Conservation (phyloP, 2,888 invertebrate genomes). For the Acronicta alni region DNA sequence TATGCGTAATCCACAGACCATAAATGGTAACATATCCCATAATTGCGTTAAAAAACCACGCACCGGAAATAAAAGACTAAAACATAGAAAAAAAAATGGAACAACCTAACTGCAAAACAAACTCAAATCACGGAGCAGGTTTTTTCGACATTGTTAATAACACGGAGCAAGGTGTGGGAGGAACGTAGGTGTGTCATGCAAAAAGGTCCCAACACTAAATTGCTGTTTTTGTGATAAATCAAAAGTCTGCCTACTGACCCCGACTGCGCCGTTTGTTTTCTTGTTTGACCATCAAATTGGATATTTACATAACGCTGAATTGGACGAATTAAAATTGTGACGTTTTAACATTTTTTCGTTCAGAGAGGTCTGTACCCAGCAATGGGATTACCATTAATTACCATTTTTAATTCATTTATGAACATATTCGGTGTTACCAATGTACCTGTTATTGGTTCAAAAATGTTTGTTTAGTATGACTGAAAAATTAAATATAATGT, state of each 20-base stretch:
- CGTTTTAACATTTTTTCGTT: slow-evolving; percentile 30
- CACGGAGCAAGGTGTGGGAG: slow-evolving; percentile 59
- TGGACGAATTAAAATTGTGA: slow-evolving; percentile 46
- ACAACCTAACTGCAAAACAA: slow-evolving; percentile 54
- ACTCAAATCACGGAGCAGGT: slow-evolving; percentile 63
- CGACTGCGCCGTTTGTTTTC: slow-evolving; percentile 54
- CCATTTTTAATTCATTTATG: too few relatives aligned
- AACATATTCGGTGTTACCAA: too few relatives aligned
- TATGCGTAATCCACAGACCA: not conserved
- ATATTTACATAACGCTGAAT: slow-evolving; percentile 65
- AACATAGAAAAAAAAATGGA: slow-evolving; percentile 35
- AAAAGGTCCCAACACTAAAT: slow-evolving; percentile 65
- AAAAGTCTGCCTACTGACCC: slow-evolving; percentile 52
- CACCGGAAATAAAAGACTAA: slow-evolving; percentile 48
- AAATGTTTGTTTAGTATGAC: too few relatives aligned
- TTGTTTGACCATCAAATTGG: slow-evolving; percentile 61
- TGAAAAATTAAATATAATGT: too few relatives aligned
- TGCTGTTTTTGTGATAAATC: slow-evolving; percentile 74
- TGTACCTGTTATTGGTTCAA: too few relatives aligned
- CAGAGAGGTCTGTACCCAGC: not conserved
- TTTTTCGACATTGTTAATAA: slow-evolving; percentile 68
- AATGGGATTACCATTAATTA: too few relatives aligned
- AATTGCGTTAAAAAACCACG: slow-evolving; percentile 9
- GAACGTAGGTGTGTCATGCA: slow-evolving; percentile 65
- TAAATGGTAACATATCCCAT: slow-evolving; percentile 2